Evolutionary conservation across 2,797 vertebrate genomes (phyloP).

Genomic region (Scomberomorus guttatus): DNA sequence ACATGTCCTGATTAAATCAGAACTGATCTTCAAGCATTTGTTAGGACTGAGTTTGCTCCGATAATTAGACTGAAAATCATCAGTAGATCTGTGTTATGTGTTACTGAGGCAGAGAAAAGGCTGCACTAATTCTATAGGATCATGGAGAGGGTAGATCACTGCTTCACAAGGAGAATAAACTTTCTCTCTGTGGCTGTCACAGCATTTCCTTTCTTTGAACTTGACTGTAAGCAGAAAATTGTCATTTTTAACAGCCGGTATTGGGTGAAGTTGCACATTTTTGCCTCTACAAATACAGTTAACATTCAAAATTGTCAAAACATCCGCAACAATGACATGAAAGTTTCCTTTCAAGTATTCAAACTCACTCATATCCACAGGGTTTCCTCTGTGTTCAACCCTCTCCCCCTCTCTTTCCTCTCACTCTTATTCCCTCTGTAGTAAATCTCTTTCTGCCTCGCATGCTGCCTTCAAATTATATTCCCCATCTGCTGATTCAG

Average conservation of each 20-base stretch:
- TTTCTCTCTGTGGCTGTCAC: too few relatives aligned
- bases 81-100: background rate
- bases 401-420: background rate
- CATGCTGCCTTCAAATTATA: slow-evolving; percentile 23
- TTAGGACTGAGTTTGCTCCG: background rate
- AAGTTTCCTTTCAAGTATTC: slow-evolving; percentile 35
- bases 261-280: slow-evolving; percentile 2
- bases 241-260: background rate
- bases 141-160: background rate
- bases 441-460: slow-evolving; percentile 30
- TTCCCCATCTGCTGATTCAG: slow-evolving; percentile 26
- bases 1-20: background rate
- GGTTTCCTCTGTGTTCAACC: slow-evolving; percentile 16
- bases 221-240: slow-evolving; percentile 11
- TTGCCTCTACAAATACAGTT: slow-evolving; percentile 14
- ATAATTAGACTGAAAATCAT: background rate
- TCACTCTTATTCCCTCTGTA: slow-evolving; percentile 2
- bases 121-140: background rate
- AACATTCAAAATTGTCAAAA: slow-evolving; percentile 27
- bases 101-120: background rate
- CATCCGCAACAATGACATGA: slow-evolving; percentile 30
- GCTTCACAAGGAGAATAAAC: background rate
- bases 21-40: background rate
- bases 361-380: background rate
- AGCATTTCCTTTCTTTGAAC: background rate